A percentile compares a stretch with the other conserved stretches of the same genome.
Conservation (phyloP, 2,888 invertebrate genomes). For the Cryptocephalus moraei region DNA sequence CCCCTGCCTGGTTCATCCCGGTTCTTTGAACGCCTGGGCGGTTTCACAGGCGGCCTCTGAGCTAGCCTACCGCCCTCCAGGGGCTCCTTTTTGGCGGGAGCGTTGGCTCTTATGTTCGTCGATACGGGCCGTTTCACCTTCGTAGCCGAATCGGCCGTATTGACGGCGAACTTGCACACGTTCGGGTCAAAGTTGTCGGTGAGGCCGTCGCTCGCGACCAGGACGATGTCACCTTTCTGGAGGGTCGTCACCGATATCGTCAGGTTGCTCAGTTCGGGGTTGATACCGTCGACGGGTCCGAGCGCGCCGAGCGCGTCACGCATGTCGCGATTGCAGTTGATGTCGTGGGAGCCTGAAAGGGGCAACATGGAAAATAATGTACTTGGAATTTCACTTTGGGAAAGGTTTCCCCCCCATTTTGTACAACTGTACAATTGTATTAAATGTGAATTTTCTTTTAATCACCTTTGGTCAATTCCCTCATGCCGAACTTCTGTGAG, state of each 20-base stretch:
- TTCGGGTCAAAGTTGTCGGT: conserved; percentile 89
- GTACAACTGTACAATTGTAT: too few species aligned
- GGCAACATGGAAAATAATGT: background rate
- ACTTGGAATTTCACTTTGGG: too few species aligned
- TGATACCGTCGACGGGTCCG: conserved; percentile 75
- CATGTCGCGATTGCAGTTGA: conserved; percentile 75
- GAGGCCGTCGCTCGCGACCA: conserved; percentile 81
- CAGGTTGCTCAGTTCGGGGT: conserved; percentile 78
- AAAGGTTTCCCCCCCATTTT: too few species aligned
- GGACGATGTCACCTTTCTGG: conserved; percentile 71
- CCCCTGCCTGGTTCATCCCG: conserved; percentile 12
- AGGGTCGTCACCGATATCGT: conserved; percentile 75
- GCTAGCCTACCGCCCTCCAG: background rate
- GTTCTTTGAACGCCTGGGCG: conserved; percentile 40
- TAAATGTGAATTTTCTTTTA: too few species aligned
- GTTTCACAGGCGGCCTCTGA: conserved; percentile 24
- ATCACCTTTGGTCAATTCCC: conserved; percentile 66
- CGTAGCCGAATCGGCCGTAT: conserved; percentile 29
- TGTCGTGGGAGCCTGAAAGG: conserved; percentile 64
- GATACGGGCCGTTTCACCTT: conserved; percentile 17
- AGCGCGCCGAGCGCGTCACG: conserved; percentile 80
- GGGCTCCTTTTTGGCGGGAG: background rate
- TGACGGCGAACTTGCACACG: conserved; percentile 73
- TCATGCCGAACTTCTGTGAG: conserved; percentile 61
- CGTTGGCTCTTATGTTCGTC: background rate